A percentile compares a stretch with the other conserved stretches of the same genome.
Conservation (phyloP, 2,797 vertebrate genomes). For the Danio aesculapii region DNA sequence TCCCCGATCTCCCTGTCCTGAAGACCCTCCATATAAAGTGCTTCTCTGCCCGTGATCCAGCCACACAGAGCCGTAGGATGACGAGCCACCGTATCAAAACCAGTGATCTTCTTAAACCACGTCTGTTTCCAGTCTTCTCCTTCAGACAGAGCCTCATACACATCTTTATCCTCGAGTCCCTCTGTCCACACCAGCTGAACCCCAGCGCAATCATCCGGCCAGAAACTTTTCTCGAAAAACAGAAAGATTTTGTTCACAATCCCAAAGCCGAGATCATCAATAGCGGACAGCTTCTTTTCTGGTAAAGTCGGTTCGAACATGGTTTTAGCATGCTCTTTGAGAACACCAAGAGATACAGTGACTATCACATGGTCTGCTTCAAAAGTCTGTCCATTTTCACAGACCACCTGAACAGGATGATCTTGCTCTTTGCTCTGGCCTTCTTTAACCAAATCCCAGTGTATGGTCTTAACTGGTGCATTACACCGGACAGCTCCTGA, state of each 20-base stretch:
- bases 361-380: conserved; percentile 71
- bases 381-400: conserved; percentile 65
- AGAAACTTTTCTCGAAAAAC: conserved; percentile 67
- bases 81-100: conserved; percentile 69
- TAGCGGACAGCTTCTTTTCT: conserved; percentile 62
- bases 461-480: conserved; percentile 62
- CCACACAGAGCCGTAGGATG: conserved; percentile 71
- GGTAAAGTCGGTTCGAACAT: conserved; percentile 70
- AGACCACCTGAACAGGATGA: conserved; percentile 61
- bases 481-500: conserved; percentile 55
- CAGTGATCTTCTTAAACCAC: conserved; percentile 73
- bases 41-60: conserved; percentile 73
- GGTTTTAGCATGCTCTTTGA: conserved; percentile 60
- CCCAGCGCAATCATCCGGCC: conserved; percentile 70
- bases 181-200: conserved; percentile 70
- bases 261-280: conserved; percentile 68
- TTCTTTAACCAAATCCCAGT: conserved; percentile 57
- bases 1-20: conserved; percentile 61
- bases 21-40: conserved; percentile 70
- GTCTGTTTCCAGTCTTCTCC: conserved; percentile 61
- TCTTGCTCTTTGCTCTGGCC: background rate
- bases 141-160: conserved; percentile 50
- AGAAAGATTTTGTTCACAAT: conserved; percentile 72
- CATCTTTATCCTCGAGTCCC: conserved; percentile 64
- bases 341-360: conserved; percentile 67